Evolutionary conservation across 1,140 invertebrate species (phyloP).

Genomic region (Tigriopus japonicus): DNA sequence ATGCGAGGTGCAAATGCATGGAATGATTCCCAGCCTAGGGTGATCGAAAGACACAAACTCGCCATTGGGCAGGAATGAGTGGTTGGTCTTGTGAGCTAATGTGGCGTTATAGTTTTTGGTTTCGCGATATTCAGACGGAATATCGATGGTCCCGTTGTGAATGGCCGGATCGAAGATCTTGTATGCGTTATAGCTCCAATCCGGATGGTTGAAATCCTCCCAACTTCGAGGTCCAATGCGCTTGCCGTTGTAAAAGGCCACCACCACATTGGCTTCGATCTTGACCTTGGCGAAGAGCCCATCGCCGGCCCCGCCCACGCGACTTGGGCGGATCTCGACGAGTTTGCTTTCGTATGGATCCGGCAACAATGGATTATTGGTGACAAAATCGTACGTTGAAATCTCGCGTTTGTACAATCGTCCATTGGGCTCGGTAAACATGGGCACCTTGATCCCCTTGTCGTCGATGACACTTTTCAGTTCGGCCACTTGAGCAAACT

Average conservation of each 20-base stretch:
- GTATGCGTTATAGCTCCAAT: conserved; percentile 13
- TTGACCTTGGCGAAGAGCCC: conserved; percentile 6
- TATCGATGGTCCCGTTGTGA: conserved; percentile 11
- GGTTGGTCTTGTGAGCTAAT: conserved; percentile 15
- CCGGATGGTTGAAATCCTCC: background rate
- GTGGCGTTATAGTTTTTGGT: conserved; percentile 10
- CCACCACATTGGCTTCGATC: conserved; percentile 4
- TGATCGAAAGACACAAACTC: conserved; percentile 12
- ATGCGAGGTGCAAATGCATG: background rate
- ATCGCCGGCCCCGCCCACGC: conserved; percentile 2
- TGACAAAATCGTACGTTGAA: conserved; percentile 2
- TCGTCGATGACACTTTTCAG: conserved; percentile 7
- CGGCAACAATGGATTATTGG: background rate
- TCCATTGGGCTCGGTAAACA: conserved; percentile 8
- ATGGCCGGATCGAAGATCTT: conserved; percentile 11
- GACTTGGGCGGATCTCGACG: background rate
- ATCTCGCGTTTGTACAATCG: conserved; percentile 3
- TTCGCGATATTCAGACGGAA: background rate
- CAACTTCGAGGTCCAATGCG: background rate
- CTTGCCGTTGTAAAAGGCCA: conserved; percentile 12
- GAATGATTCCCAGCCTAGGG: conserved; percentile 12
- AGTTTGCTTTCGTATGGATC: conserved; percentile 11
- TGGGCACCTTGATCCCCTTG: conserved; percentile 9
- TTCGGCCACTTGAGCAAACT: conserved; percentile 5
- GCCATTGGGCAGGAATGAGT: conserved; percentile 12